Percentiles rank a stretch among this genome's conserved stretches.
Evolutionary conservation across 2,888 invertebrate genomes (phyloP).

Genomic region (Orchesellides sinensis): DNA sequence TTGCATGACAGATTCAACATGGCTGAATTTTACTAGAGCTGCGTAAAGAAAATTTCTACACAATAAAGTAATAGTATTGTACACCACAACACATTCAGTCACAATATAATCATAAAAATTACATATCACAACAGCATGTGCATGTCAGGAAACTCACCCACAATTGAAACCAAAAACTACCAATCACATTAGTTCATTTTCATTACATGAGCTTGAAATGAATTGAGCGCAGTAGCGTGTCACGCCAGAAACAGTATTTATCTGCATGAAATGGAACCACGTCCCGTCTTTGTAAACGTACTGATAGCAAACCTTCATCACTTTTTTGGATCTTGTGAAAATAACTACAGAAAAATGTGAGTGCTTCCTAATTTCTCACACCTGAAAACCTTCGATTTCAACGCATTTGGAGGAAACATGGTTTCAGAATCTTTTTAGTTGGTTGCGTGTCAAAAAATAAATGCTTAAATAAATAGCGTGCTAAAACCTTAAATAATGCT

Average conservation of each 20-base stretch:
- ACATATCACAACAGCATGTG: slow-evolving; percentile 17
- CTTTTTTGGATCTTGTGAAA: slow-evolving; percentile 53
- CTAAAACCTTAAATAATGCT: not conserved
- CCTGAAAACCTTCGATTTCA: slow-evolving; percentile 63
- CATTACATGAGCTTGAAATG: slow-evolving; percentile 57
- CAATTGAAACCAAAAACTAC: slow-evolving; percentile 55
- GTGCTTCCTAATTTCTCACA: slow-evolving; percentile 63
- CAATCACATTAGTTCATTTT: slow-evolving; percentile 52
- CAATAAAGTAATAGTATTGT: not conserved
- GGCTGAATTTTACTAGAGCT: slow-evolving; percentile 55
- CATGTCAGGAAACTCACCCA: slow-evolving; percentile 61
- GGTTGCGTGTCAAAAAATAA: slow-evolving; percentile 46
- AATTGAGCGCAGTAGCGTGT: slow-evolving; percentile 41
- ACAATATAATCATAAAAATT: not conserved
- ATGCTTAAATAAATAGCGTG: slow-evolving; percentile 1
- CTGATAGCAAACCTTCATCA: slow-evolving; percentile 58
- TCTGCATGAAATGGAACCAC: slow-evolving; percentile 17
- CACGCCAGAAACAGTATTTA: slow-evolving; percentile 39
- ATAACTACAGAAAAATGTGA: slow-evolving; percentile 33
- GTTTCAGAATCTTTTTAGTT: slow-evolving; percentile 13
- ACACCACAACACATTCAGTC: slow-evolving; percentile 8
- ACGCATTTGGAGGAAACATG: slow-evolving; percentile 61
- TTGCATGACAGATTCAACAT: slow-evolving; percentile 65
- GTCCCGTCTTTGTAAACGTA: slow-evolving; percentile 15
- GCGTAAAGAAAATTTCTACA: too few relatives aligned